Evolutionary conservation across 2,888 invertebrate species (phyloP).

Genomic region (Parnassius orleans): DNA sequence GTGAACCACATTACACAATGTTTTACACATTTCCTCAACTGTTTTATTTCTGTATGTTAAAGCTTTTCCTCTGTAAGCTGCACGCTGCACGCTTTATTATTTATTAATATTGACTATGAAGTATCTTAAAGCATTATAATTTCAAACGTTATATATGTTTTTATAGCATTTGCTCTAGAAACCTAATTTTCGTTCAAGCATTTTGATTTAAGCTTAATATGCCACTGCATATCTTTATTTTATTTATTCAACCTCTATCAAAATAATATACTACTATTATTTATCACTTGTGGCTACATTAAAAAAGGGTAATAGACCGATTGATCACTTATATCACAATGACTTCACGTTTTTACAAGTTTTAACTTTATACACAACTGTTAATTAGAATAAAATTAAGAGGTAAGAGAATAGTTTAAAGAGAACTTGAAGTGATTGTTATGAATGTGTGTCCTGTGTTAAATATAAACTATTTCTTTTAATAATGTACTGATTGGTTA

Average conservation of each 20-base stretch:
- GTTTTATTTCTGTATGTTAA: not conserved
- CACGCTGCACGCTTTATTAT: not conserved
- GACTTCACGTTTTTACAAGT: not conserved
- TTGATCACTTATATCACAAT: too few relatives aligned
- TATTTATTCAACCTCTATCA: too few relatives aligned
- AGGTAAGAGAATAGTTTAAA: not conserved
- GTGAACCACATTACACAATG: not conserved
- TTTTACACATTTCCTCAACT: not conserved
- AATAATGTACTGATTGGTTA: slow-evolving; percentile 1
- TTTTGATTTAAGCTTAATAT: too few relatives aligned
- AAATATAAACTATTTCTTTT: not conserved
- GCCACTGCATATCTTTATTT: too few relatives aligned
- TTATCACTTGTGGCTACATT: too few relatives aligned
- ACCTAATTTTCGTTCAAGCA: too few relatives aligned
- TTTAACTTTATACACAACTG: not conserved
- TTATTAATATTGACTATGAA: too few relatives aligned
- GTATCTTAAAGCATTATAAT: too few relatives aligned
- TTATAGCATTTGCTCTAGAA: too few relatives aligned
- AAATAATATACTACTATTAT: too few relatives aligned
- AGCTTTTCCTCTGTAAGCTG: not conserved
- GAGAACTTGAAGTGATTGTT: not conserved
- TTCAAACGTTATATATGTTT: too few relatives aligned
- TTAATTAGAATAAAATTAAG: not conserved
- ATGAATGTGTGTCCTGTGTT: not conserved
- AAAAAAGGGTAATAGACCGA: too few relatives aligned